Percentiles rank a stretch among this genome's conserved stretches.
Conservation (phyloP, 2,113 vertebrate species). For the Elachura formosa region DNA sequence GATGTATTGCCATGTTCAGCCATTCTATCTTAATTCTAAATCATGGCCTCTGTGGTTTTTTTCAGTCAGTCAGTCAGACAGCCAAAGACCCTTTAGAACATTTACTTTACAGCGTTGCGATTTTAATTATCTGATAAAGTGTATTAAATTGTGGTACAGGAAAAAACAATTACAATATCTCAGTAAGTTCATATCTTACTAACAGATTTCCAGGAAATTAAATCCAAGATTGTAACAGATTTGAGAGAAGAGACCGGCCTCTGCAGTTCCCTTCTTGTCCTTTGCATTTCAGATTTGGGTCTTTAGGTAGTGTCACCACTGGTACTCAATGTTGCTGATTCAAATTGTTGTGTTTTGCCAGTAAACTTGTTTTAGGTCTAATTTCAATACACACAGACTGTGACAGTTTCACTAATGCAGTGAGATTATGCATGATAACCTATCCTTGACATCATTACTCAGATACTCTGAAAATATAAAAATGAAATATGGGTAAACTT, state of each 20-base stretch:
- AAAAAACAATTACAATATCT: not conserved
- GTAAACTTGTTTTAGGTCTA: not conserved
- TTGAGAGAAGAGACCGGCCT: not conserved
- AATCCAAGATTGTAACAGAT: not conserved
- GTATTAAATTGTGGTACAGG: slow-evolving; percentile 44
- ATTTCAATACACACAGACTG: not conserved
- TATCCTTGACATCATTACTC: not conserved
- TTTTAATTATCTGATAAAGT: slow-evolving; percentile 62
- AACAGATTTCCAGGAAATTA: not conserved
- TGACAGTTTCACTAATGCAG: not conserved
- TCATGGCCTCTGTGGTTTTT: slow-evolving; percentile 4
- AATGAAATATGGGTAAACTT: not conserved
- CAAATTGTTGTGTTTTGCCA: not conserved
- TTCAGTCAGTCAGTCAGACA: slow-evolving; percentile 29
- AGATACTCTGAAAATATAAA: not conserved
- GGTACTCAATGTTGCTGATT: not conserved
- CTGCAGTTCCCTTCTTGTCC: not conserved
- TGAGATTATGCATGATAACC: not conserved
- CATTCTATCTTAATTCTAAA: slow-evolving; percentile 50
- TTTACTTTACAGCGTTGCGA: slow-evolving; percentile 42
- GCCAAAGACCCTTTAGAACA: not conserved
- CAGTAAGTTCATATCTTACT: not conserved
- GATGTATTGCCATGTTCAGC: not conserved
- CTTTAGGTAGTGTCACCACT: not conserved
- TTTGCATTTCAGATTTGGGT: not conserved